A percentile compares a stretch with the other conserved stretches of the same genome.
Evolutionary conservation across 2,113 vertebrate species (phyloP).

Genomic region (Equus przewalskii): DNA sequence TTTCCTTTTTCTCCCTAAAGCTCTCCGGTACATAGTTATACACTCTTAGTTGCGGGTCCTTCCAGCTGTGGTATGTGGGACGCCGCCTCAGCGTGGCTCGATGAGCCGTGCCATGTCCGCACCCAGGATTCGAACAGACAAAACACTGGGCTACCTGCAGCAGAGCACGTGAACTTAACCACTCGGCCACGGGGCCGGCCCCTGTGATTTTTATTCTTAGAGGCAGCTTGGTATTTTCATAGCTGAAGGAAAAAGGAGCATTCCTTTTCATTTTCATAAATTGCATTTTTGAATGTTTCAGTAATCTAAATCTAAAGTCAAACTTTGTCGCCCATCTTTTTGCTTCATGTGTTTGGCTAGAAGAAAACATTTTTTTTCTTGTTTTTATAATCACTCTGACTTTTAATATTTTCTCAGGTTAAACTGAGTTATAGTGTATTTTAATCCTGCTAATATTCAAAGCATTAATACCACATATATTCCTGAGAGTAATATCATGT

Average conservation of each 20-base stretch:
- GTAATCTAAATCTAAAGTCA: constrained; percentile 50
- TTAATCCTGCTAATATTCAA: constrained; percentile 6
- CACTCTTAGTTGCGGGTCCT: no score
- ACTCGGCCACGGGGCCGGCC: no score
- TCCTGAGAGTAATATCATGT: not conserved
- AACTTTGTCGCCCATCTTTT: not conserved
- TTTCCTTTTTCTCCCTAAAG: no score
- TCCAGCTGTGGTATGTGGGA: no score
- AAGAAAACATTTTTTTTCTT: not conserved
- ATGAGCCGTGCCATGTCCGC: no score
- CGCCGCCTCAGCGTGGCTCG: no score
- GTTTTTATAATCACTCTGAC: constrained; percentile 40
- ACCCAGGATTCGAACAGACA: no score
- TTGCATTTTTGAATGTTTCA: constrained; percentile 43
- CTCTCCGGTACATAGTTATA: no score
- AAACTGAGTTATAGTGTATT: not conserved
- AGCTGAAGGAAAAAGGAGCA: constrained; percentile 1
- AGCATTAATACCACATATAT: not conserved
- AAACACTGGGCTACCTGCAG: no score
- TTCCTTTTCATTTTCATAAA: constrained; percentile 42
- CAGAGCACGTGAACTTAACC: no score
- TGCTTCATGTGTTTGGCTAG: not conserved
- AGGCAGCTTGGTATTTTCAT: constrained; percentile 31
- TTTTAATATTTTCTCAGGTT: constrained; percentile 52
- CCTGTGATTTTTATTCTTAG: constrained; percentile 37